These are phyloP conservation scores for Sapajus apella DNA, from an alignment of 2,113 vertebrate species.

Conservation along the genomic window DNA sequence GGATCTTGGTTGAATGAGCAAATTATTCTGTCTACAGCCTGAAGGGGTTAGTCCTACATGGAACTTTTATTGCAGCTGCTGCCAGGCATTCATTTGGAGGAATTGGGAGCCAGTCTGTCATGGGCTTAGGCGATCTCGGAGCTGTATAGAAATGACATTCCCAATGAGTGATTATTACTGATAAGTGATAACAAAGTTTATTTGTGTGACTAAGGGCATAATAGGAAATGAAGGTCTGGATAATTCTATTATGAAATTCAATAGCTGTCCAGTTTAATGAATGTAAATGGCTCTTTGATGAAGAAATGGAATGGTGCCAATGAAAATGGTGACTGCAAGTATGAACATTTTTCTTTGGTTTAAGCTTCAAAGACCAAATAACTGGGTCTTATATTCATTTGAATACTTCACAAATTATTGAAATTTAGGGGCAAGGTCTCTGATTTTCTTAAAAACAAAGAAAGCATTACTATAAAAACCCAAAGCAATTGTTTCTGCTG, in stretches of 20 bases:
- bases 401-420: slow-evolving; percentile 25
- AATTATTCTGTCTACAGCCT: not conserved
- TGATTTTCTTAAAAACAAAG: slow-evolving; percentile 18
- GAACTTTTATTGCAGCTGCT: not conserved
- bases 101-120: not conserved
- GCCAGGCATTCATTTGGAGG: not conserved
- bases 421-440: slow-evolving; percentile 23
- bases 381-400: not conserved
- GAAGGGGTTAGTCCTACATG: not conserved
- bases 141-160: not conserved
- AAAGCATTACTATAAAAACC: not conserved
- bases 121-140: not conserved
- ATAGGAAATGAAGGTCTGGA: slow-evolving; percentile 10
- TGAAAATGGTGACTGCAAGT: slow-evolving; percentile 9
- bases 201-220: not conserved
- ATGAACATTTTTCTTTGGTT: slow-evolving; percentile 50
- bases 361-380: slow-evolving; percentile 2
- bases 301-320: slow-evolving; percentile 41
- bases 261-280: slow-evolving; percentile 33
- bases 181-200: slow-evolving; percentile 43
- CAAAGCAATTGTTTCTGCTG: not conserved
- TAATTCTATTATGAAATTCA: slow-evolving; percentile 51
- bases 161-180: slow-evolving; percentile 4
- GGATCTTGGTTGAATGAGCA: not conserved
- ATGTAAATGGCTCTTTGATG: slow-evolving; percentile 7